A percentile compares a stretch with the other conserved stretches of the same genome.
Conservation (phyloP, 37 sponge, comb jelly and placozoan species). For the Eunapius fragilis region DNA sequence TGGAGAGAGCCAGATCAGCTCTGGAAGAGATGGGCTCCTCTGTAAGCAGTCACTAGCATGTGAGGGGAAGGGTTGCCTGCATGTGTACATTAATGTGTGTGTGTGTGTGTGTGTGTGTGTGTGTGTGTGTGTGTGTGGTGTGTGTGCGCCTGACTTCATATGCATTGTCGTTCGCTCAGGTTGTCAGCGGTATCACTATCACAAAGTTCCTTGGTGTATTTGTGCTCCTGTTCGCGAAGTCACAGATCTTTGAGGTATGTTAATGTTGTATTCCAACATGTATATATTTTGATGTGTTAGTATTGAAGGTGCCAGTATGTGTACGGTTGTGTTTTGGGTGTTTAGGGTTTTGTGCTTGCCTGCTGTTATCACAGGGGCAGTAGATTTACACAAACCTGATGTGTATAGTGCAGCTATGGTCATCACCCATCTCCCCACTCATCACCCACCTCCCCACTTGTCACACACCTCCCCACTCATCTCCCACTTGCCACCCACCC, state of each 20-base stretch:
- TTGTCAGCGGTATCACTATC: conserved; percentile 97
- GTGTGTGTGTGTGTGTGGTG: not conserved
- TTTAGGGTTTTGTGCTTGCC: too few species aligned
- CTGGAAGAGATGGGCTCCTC: conserved; percentile 93
- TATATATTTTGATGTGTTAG: not conserved
- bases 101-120: not conserved
- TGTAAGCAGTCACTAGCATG: conserved; percentile 19
- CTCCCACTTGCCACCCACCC: too few species aligned
- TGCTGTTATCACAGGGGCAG: too few species aligned
- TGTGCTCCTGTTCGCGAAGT: conserved; percentile 94
- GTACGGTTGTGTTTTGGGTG: too few species aligned
- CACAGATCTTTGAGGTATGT: conserved; percentile 82
- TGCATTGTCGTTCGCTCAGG: conserved; percentile 16
- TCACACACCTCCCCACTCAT: too few species aligned
- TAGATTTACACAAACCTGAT: too few species aligned
- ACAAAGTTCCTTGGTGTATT: conserved; percentile 98
- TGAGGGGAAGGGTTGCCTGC: too few species aligned
- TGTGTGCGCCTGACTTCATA: not conserved
- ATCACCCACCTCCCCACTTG: too few species aligned
- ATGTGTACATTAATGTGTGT: too few species aligned
- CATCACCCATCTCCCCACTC: too few species aligned
- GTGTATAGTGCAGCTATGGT: too few species aligned
- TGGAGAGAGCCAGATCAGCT: conserved; percentile 81
- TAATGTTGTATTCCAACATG: not conserved
- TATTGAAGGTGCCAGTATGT: too few species aligned